A percentile compares a stretch with the other conserved stretches of the same genome.
Evolutionary conservation across 1,140 invertebrate species (phyloP).

Genomic region (Gryllus bimaculatus): DNA sequence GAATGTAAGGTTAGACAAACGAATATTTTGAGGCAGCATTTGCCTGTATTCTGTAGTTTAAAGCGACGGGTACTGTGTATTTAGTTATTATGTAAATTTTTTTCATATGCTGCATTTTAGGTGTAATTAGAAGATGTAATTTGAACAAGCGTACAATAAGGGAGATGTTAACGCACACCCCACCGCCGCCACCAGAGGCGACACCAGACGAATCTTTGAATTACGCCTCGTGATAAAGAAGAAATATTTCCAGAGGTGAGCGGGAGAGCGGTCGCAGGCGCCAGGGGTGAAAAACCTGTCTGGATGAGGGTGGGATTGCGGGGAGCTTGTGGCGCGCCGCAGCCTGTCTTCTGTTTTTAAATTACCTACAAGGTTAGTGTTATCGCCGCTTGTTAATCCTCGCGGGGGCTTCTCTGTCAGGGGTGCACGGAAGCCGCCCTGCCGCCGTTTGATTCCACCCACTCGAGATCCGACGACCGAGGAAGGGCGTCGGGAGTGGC

Average conservation of each 20-base stretch:
- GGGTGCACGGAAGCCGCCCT: too few species aligned
- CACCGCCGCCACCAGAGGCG: not conserved
- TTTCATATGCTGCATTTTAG: too few species aligned
- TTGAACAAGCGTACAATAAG: too few species aligned
- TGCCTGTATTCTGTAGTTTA: too few species aligned
- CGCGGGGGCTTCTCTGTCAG: not conserved
- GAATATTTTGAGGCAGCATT: too few species aligned
- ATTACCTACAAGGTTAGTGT: not conserved
- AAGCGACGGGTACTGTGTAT: too few species aligned
- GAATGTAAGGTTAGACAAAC: too few species aligned
- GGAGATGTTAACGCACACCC: too few species aligned
- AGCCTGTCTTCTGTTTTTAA: not conserved
- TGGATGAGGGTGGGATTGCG: not conserved
- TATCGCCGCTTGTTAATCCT: not conserved
- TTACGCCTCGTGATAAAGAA: not conserved
- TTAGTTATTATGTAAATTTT: too few species aligned
- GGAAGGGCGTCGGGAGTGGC: not conserved
- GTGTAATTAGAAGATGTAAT: too few species aligned
- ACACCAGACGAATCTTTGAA: not conserved
- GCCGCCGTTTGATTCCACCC: not conserved
- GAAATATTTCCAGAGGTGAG: not conserved
- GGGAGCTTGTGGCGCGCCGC: not conserved
- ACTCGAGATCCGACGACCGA: not conserved
- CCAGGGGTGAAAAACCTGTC: not conserved
- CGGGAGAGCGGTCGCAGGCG: not conserved